phyloP scores from a whole-genome alignment of 1,140 invertebrate species.

The Mactra quadrangularis region DNA sequence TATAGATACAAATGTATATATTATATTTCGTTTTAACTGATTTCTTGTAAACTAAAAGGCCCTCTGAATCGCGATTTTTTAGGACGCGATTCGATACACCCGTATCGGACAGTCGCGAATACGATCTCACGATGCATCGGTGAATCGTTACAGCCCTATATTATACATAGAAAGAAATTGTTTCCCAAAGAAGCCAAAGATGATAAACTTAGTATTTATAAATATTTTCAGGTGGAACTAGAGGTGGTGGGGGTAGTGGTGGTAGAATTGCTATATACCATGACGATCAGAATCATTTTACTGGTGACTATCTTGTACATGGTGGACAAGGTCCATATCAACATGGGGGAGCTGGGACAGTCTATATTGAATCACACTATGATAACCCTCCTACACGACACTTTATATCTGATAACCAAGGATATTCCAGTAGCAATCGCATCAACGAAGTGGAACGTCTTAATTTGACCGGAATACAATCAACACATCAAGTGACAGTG shows the following conservation, averaged over 20 bases:
- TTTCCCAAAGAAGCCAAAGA: no score
- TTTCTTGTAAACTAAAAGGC: no score
- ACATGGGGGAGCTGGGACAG: conserved; percentile 73
- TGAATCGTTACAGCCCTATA: no score
- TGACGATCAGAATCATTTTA: conserved; percentile 69
- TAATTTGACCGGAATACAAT: conserved; percentile 40
- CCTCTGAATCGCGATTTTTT: no score
- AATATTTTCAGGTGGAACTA: conserved; percentile 64
- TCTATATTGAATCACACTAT: conserved; percentile 69
- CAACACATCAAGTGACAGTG: background rate
- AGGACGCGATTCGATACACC: no score
- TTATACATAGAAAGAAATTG: no score
- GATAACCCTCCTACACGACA: conserved; percentile 38
- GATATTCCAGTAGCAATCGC: conserved; percentile 57
- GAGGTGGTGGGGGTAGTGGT: conserved; percentile 75
- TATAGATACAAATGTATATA: no score
- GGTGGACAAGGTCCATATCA: conserved; percentile 68
- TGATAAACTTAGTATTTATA: no score
- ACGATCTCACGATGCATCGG: no score
- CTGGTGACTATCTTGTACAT: conserved; percentile 68
- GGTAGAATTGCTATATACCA: conserved; percentile 76
- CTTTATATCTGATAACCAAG: conserved; percentile 67
- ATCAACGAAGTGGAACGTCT: conserved; percentile 69
- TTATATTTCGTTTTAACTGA: no score
- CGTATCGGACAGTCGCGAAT: no score